Conservation (phyloP, 2,888 invertebrate genomes). For the Arctia plantaginis region DNA sequence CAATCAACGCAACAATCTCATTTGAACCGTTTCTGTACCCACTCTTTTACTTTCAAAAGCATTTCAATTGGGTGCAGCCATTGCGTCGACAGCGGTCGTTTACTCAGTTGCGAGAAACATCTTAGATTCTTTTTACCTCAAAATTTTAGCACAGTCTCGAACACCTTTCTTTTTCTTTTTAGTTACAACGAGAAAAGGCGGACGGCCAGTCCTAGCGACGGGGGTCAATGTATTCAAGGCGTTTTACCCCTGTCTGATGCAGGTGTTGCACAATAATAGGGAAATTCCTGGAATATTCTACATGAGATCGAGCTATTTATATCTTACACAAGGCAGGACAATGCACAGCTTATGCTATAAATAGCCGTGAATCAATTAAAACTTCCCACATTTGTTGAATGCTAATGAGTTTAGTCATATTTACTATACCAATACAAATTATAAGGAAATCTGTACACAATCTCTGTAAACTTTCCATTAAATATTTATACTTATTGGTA, state of each 20-base stretch:
- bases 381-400: slow-evolving; percentile 40
- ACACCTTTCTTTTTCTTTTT: slow-evolving; percentile 82
- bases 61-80: slow-evolving; percentile 46
- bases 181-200: slow-evolving; percentile 76
- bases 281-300: slow-evolving; percentile 74
- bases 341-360: slow-evolving; percentile 40
- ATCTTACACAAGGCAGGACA: slow-evolving; percentile 42
- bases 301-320: slow-evolving; percentile 64
- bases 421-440: slow-evolving; percentile 20
- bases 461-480: neutral
- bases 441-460: slow-evolving; percentile 24
- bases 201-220: slow-evolving; percentile 70
- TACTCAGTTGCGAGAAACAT: slow-evolving; percentile 71
- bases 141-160: slow-evolving; percentile 70
- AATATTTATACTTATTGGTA: no score
- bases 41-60: slow-evolving; percentile 68
- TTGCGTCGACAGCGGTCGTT: slow-evolving; percentile 57
- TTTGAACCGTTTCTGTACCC: slow-evolving; percentile 56
- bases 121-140: slow-evolving; percentile 73
- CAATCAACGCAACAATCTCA: slow-evolving; percentile 65
- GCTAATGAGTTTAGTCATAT: slow-evolving; percentile 37
- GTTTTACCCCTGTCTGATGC: slow-evolving; percentile 75
- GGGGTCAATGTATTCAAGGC: slow-evolving; percentile 81
- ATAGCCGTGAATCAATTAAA: slow-evolving; percentile 47
- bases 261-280: slow-evolving; percentile 84